Base-by-base conservation (phyloP, 2,113 vertebrate species). In the Hippoglossus stenolepis region DNA sequence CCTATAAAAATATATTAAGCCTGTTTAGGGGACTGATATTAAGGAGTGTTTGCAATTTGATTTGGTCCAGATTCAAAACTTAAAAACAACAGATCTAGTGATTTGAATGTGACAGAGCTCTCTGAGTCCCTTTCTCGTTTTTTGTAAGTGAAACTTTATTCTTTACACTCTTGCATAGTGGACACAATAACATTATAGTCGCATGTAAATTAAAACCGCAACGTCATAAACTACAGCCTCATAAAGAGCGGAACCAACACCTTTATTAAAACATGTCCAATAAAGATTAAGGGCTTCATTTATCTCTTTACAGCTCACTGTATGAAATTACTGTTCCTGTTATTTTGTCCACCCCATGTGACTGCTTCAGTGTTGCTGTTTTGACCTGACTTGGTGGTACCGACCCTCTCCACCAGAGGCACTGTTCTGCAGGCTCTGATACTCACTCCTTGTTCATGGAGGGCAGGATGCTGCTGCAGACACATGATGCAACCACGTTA, bases 401-500 rank as follows among this genome's bases (percentile, higher is more conserved):
- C 13, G 8, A 31, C 78, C 59, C 31, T 85, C 43, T 23, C 90
- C 90, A 87, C 81, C 65, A 31, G 85, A 11, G 88, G 88, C 88
- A 77, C 75, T 76, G 75, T 82, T 69, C 58, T 59, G 72, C 72
- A 89, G 68, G 53, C 23, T 65, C 18, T 40, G 26, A n/a, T 51
- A 62, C 31, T 31, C 75, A 28, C n/a, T 43, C 49, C 54, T 40
- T 72, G 38, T 28, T 74, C 65, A 57, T 73, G n/a, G 61, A 58
- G 73, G 10, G n/a, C 57, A 72, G 59, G 58, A 65, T 40, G 54
- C 73, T 84, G n/a, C 78, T 54, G 72, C 61, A 79, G 20, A 53
- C 58, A 71, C 76, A 88, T 88, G 83, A 88, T 88, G 90, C 83
- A 88, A 87, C 18, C 81, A 60, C 84, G 58, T 71, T 82, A 56